A percentile compares a stretch with the other conserved stretches of the same genome.
Evolutionary conservation across 1,140 invertebrate genomes (phyloP).

Genomic region (Idris sp.): DNA sequence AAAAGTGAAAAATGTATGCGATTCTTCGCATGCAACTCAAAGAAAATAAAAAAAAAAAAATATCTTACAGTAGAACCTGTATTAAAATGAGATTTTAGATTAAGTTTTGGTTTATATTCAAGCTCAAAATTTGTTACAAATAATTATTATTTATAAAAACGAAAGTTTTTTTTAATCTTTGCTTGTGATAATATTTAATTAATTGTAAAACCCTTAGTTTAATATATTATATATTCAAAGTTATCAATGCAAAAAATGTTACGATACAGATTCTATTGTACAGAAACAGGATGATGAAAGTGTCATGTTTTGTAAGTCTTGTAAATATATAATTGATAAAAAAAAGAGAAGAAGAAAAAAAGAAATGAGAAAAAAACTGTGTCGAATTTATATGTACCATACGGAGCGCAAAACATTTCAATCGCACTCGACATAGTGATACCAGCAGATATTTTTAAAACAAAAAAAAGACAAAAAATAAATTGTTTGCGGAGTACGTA

Average conservation of each 20-base stretch:
- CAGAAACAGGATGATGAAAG: slow-evolving; percentile 24
- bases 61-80: no score
- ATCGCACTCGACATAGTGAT: slow-evolving; percentile 67
- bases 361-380: no score
- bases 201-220: no score
- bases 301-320: slow-evolving; percentile 68
- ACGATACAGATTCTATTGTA: slow-evolving; percentile 2
- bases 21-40: slow-evolving; percentile 6
- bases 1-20: neutral
- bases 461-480: no score
- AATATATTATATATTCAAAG: no score
- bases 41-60: neutral
- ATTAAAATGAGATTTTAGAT: no score
- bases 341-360: no score
- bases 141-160: no score
- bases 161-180: no score
- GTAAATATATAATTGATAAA: slow-evolving; percentile 76
- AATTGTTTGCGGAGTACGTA: slow-evolving; percentile 61
- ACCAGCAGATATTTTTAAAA: slow-evolving; percentile 65
- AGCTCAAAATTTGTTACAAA: no score
- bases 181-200: no score
- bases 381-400: slow-evolving; percentile 75
- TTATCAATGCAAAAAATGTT: neutral
- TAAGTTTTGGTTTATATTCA: no score
- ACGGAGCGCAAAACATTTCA: slow-evolving; percentile 75